Conservation (phyloP, 2,113 vertebrate species). For the Crypturellus undulatus region DNA sequence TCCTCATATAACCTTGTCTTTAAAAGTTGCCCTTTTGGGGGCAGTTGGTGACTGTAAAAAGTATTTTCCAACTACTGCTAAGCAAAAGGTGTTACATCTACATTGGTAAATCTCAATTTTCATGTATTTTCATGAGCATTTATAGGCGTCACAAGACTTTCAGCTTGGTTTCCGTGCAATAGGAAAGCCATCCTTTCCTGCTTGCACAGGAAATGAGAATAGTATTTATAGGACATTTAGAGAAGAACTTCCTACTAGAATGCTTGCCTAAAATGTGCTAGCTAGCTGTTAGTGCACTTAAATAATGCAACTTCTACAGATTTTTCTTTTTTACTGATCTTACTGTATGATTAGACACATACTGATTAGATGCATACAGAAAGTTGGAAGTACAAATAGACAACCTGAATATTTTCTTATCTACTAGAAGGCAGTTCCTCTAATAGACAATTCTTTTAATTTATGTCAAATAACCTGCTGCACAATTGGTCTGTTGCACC, state of each 20-base stretch:
- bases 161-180: background rate
- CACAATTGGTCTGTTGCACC: background rate
- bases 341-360: background rate
- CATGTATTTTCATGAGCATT: conserved; percentile 36
- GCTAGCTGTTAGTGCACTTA: background rate
- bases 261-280: background rate
- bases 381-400: background rate
- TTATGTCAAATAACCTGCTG: background rate
- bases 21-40: background rate
- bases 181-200: background rate
- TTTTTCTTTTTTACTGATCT: too few species aligned
- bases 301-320: background rate
- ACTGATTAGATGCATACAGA: background rate
- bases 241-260: background rate
- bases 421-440: background rate
- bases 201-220: background rate
- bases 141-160: background rate
- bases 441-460: background rate
- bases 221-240: background rate
- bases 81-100: conserved; percentile 18
- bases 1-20: background rate
- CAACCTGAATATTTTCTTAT: background rate
- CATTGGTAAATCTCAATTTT: conserved; percentile 32
- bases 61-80: background rate
- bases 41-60: background rate